A percentile compares a stretch with the other conserved stretches of the same genome.
Evolutionary conservation across 1,140 invertebrate species (phyloP).

Genomic region (Microplitis mediator): DNA sequence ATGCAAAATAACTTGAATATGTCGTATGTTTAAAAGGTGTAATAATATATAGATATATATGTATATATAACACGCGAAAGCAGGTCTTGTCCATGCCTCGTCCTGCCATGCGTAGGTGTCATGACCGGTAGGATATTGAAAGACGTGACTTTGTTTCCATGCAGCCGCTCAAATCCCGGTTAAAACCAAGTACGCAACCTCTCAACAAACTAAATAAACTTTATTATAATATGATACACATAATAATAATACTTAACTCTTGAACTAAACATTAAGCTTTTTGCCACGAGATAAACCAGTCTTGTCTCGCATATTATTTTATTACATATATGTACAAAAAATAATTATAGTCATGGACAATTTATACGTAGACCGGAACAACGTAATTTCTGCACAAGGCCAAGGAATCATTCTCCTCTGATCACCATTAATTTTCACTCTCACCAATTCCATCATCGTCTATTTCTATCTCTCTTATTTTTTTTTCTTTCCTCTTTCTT

Average conservation of each 20-base stretch:
- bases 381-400: conserved; percentile 19
- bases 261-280: neutral
- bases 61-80: conserved; percentile 4
- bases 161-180: neutral
- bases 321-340: neutral
- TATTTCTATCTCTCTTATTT: neutral
- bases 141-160: neutral
- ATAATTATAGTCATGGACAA: conserved; percentile 3
- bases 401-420: neutral
- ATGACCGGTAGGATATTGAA: conserved; percentile 3
- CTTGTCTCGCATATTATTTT: neutral
- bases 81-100: neutral
- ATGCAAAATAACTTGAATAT: conserved; percentile 13
- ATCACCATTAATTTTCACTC: neutral
- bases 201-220: too few species aligned
- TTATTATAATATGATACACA: too few species aligned
- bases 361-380: conserved; percentile 21
- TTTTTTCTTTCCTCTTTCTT: neutral
- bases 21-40: conserved; percentile 7
- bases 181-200: neutral
- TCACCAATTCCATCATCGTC: neutral
- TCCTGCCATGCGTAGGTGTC: neutral
- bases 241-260: neutral
- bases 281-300: neutral
- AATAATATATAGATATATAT: neutral